Base-by-base conservation (phyloP, 2,888 invertebrate genomes). In the Caenorhabditis uteleia region DNA sequence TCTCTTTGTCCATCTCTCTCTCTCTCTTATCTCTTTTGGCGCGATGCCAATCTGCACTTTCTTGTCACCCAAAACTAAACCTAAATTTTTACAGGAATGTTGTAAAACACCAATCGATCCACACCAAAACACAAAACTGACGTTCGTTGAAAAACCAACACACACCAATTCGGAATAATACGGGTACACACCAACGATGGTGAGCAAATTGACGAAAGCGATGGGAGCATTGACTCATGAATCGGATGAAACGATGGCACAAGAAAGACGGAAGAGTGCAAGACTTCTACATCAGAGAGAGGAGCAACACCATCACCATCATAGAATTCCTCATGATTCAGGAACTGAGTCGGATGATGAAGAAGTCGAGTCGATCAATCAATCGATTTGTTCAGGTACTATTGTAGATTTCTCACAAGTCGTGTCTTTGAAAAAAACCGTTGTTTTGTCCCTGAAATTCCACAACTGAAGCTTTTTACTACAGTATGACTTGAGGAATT, bases 271-370 rank as follows among this genome's bases (percentile, higher is more conserved):
- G 5, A 65, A 65, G 31, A 65, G 65, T 43, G 65, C 65, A 2
- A 49, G 65, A 4, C 55, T 65, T 31, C 49, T 48, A 50, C 56
- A 60, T 27, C 16, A 16, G n/a, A 26, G 42, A 27, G 29, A 40
- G 31, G 44, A 16, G 34, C n/a, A 12, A 12, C 6, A 14, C 27
- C 23, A 18, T 26, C n/a, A n/a, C n/a, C n/a, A n/a, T n/a, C n/a
- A n/a, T n/a, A n/a, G n/a, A n/a, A 2, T 20, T n/a, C 43, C 58
- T 12, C 68, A 62, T 44, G 73, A 73, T 38, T 73, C 73, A 18
- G 73, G 73, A n/a, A 73, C 73, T 18, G 73, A 73, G 51, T 73
- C 73, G 16, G 73, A 73, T 42, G 73, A 73, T 23, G 72, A 72
- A 54, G 73, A 73, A 36, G 36, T 65, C 25, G 44, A 44, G 27